These are phyloP conservation scores for Heliconius eleuchia DNA, from an alignment of 1,140 invertebrate genomes.

Conservation along the genomic window DNA sequence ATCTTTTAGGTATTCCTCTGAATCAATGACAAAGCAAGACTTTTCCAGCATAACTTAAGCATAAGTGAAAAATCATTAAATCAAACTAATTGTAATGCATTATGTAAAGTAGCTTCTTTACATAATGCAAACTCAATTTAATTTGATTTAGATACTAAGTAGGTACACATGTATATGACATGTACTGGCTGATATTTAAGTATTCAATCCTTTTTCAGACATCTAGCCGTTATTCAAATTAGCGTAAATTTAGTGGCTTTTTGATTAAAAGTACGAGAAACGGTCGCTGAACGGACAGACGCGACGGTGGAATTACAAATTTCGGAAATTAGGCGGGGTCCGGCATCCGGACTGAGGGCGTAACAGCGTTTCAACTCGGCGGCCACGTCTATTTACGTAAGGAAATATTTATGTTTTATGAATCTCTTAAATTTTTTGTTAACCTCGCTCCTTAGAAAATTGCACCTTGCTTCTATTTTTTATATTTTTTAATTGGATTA, in stretches of 20 bases:
- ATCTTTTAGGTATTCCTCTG: no score
- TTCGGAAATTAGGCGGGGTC: constrained; percentile 47
- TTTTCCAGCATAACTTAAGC: no score
- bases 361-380: constrained; percentile 4
- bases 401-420: constrained; percentile 14
- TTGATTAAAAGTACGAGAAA: constrained; percentile 66
- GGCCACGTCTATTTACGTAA: constrained; percentile 4
- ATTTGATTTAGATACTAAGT: neutral
- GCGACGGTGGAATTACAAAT: constrained; percentile 56
- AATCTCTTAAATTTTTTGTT: neutral
- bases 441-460: neutral
- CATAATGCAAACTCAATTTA: neutral
- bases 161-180: neutral
- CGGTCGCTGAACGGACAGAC: constrained; percentile 41
- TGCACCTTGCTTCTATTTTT: neutral
- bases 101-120: neutral
- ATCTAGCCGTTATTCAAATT: constrained; percentile 61
- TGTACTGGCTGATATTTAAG: neutral
- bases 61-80: no score
- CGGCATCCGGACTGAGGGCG: constrained; percentile 33
- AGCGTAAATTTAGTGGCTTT: constrained; percentile 55
- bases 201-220: constrained; percentile 14
- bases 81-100: no score
- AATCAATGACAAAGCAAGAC: no score
- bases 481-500: constrained; percentile 1